phyloP scores from a whole-genome alignment of 1,140 invertebrate species.

The Eciton burchellii region DNA sequence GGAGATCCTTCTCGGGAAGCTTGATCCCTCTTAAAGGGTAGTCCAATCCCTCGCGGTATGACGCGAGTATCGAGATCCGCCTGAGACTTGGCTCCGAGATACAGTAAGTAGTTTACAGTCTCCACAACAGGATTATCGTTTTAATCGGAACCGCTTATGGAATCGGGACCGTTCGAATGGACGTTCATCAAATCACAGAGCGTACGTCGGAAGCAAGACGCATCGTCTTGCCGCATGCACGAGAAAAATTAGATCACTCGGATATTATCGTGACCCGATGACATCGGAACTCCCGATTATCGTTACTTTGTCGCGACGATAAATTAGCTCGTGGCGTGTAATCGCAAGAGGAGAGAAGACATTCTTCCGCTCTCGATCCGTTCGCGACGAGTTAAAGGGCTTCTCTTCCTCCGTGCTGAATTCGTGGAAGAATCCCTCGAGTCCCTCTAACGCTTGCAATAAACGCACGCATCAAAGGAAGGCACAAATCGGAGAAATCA shows the following conservation, averaged over 20 bases:
- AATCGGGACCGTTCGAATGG: background rate
- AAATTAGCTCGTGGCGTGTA: background rate
- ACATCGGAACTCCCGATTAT: constrained; percentile 14
- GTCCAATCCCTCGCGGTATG: background rate
- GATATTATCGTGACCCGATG: background rate
- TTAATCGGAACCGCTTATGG: background rate
- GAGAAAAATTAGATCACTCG: background rate
- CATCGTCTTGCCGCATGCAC: background rate
- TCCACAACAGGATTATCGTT: background rate
- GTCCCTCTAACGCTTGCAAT: background rate
- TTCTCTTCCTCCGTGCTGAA: background rate
- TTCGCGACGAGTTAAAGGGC: background rate
- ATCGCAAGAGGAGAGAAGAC: background rate
- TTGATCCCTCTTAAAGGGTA: background rate
- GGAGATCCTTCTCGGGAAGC: too few relatives aligned
- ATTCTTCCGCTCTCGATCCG: background rate
- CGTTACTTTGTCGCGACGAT: background rate
- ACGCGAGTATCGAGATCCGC: background rate
- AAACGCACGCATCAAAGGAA: background rate
- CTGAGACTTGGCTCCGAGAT: background rate
- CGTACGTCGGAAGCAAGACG: background rate
- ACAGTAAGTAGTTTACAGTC: background rate
- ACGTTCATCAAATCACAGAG: background rate
- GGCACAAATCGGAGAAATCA: constrained; percentile 25
- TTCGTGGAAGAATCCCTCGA: background rate